These are phyloP conservation scores for Sternotherus odoratus DNA, from an alignment of 2,797 vertebrate species.

Conservation along the genomic window DNA sequence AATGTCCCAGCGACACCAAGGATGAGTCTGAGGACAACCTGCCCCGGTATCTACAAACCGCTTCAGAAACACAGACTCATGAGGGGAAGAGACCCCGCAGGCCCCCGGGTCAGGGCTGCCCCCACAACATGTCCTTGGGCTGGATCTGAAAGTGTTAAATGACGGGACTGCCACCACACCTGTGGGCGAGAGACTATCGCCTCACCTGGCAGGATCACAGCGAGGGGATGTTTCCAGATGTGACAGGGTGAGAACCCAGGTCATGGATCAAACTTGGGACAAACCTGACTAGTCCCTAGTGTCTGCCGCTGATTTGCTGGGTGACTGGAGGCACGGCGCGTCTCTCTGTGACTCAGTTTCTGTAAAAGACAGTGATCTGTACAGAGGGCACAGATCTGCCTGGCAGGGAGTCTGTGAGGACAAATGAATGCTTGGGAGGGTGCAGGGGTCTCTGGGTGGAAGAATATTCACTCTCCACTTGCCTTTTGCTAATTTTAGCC, in stretches of 20 bases:
- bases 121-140: no score
- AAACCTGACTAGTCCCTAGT: neutral
- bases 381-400: accelerated
- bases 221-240: neutral
- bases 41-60: no score
- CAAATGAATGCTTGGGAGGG: accelerated
- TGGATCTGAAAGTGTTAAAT: no score
- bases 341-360: neutral
- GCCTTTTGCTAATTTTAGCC: neutral
- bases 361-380: neutral
- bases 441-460: neutral
- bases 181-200: neutral
- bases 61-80: no score
- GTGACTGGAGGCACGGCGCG: neutral
- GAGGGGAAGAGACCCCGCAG: no score
- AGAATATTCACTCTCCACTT: neutral
- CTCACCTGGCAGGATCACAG: neutral
- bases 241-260: neutral
- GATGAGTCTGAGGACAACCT: no score
- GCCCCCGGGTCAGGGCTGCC: no score
- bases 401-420: neutral
- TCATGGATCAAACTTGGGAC: neutral
- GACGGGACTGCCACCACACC: no score
- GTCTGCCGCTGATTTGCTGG: neutral
- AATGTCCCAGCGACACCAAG: no score